Conservation (phyloP, 1,140 invertebrate species). For the Aphis gossypii region DNA sequence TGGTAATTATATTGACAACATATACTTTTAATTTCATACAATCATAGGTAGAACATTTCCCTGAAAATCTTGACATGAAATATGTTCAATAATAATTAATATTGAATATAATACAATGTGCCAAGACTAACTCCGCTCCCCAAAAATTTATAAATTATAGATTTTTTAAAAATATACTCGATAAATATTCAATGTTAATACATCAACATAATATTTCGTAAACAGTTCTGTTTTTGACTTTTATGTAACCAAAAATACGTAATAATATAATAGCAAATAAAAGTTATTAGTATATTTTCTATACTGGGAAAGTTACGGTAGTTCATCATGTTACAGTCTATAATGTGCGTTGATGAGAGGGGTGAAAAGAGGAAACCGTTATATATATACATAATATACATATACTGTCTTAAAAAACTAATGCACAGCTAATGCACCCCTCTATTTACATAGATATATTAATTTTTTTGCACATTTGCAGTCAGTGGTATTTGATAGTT, state of each 20-base stretch:
- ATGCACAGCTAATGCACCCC: too few species aligned
- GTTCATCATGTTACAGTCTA: background rate
- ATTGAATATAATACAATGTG: background rate
- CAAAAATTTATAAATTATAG: too few species aligned
- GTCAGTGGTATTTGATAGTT: too few species aligned
- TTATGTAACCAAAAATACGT: too few species aligned
- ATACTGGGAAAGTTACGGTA: background rate
- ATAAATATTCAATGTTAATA: too few species aligned
- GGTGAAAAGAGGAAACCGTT: background rate
- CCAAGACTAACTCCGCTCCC: background rate
- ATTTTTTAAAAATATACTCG: too few species aligned
- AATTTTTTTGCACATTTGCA: too few species aligned
- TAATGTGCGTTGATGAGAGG: too few species aligned
- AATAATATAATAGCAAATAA: too few species aligned
- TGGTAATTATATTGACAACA: background rate
- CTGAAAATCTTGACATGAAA: background rate
- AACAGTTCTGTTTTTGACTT: background rate
- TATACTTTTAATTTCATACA: background rate
- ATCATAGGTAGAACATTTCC: background rate
- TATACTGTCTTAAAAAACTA: too few species aligned
- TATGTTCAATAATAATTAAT: background rate
- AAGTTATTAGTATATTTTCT: background rate
- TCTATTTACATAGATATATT: too few species aligned
- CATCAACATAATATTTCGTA: background rate
- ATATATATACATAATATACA: too few species aligned